Conservation (phyloP, 1,140 invertebrate genomes). For the Brachionus manjavacas region DNA sequence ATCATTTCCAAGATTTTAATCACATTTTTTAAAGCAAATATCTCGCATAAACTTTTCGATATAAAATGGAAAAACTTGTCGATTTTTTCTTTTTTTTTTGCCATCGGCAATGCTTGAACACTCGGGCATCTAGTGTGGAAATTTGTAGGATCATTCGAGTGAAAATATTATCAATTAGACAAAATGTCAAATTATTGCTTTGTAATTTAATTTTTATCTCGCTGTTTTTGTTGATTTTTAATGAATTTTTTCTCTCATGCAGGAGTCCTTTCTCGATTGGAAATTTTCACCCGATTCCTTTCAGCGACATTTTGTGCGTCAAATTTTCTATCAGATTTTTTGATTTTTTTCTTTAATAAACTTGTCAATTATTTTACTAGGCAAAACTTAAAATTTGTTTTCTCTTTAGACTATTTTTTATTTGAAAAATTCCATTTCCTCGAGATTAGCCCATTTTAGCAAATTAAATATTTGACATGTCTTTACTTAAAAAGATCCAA, state of each 20-base stretch:
- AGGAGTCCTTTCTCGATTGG: neutral
- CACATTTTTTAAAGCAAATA: neutral
- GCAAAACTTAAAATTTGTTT: neutral
- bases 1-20: conserved; percentile 4
- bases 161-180: neutral
- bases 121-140: neutral
- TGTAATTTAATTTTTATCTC: neutral
- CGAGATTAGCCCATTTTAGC: neutral
- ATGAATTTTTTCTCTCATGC: neutral
- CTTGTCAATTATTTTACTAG: neutral
- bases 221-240: neutral
- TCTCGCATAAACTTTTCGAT: neutral
- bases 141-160: conserved; percentile 15
- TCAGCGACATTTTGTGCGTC: neutral
- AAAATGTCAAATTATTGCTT: neutral
- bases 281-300: neutral
- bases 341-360: neutral
- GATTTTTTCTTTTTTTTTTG: neutral
- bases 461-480: neutral
- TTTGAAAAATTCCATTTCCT: neutral
- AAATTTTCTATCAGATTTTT: neutral
- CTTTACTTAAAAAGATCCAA: conserved; percentile 31
- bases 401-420: neutral
- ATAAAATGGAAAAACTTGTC: neutral
- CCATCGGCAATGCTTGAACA: neutral